phyloP scores from a whole-genome alignment of 2,797 vertebrate genomes.

The Eremophila alpestris region DNA sequence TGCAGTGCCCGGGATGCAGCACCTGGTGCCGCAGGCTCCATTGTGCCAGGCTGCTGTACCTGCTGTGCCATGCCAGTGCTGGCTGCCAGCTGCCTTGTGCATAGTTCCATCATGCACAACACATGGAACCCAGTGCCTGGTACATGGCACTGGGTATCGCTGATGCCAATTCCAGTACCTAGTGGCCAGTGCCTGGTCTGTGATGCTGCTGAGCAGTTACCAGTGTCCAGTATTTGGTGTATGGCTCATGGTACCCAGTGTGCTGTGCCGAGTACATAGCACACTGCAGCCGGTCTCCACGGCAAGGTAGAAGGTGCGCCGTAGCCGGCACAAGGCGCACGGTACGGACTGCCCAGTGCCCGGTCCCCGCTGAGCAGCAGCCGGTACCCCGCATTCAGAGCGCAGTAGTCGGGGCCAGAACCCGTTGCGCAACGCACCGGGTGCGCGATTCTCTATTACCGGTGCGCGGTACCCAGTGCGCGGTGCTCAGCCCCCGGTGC shows the following conservation, averaged over 20 bases:
- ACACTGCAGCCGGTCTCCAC: not conserved
- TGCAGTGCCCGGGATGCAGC: not conserved
- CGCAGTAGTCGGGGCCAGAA: not conserved
- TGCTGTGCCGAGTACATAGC: not conserved
- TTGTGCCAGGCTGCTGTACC: not conserved
- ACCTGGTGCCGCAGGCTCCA: accelerated
- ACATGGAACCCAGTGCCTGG: not conserved
- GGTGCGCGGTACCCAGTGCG: not conserved
- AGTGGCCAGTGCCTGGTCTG: accelerated
- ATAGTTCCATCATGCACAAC: accelerated
- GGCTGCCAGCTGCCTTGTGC: not conserved
- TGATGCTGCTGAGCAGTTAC: not conserved
- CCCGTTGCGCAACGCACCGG: not conserved
- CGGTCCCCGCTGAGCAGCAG: not conserved
- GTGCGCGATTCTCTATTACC: not conserved
- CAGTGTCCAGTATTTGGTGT: accelerated
- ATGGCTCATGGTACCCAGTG: accelerated
- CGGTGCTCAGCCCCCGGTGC: not conserved
- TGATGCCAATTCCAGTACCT: not conserved
- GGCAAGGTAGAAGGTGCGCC: not conserved
- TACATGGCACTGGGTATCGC: accelerated
- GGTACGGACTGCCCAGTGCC: not conserved
- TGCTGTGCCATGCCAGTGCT: accelerated
- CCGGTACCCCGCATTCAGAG: no score
- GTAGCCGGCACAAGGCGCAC: not conserved